These are phyloP conservation scores for Coluber constrictor DNA, from an alignment of 2,797 vertebrate genomes.

Conservation along the genomic window DNA sequence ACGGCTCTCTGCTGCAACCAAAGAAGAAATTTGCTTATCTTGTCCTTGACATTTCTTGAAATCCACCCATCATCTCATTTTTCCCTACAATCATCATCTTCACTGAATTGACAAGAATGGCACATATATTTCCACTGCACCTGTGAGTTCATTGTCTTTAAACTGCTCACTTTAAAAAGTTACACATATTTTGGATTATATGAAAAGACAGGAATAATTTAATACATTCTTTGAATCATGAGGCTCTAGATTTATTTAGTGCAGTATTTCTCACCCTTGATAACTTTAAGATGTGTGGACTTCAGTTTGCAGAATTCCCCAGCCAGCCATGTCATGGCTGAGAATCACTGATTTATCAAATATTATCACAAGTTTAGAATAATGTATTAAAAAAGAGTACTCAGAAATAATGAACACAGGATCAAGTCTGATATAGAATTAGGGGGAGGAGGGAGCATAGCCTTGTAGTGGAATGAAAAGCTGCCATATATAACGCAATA, in stretches of 20 bases:
- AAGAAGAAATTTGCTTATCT: neutral
- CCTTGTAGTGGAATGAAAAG: neutral
- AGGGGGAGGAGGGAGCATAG: neutral
- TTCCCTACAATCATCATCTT: neutral
- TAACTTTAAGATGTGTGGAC: neutral
- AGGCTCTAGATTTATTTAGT: neutral
- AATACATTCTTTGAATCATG: neutral
- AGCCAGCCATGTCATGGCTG: neutral
- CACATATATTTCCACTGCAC: neutral
- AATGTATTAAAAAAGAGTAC: neutral
- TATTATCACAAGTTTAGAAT: neutral
- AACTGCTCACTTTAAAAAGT: neutral
- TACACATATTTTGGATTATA: neutral
- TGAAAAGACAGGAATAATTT: neutral
- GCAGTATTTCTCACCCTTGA: neutral
- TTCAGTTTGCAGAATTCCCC: neutral
- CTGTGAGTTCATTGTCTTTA: neutral
- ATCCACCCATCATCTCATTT: neutral
- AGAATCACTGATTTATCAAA: neutral
- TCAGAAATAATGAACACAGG: neutral
- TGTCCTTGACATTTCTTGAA: neutral
- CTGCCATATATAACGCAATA: neutral
- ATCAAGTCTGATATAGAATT: neutral
- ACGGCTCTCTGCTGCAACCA: neutral
- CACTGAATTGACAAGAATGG: neutral